These are phyloP conservation scores for Neoniphon sammara DNA, from an alignment of 2,797 vertebrate genomes.

Conservation along the genomic window DNA sequence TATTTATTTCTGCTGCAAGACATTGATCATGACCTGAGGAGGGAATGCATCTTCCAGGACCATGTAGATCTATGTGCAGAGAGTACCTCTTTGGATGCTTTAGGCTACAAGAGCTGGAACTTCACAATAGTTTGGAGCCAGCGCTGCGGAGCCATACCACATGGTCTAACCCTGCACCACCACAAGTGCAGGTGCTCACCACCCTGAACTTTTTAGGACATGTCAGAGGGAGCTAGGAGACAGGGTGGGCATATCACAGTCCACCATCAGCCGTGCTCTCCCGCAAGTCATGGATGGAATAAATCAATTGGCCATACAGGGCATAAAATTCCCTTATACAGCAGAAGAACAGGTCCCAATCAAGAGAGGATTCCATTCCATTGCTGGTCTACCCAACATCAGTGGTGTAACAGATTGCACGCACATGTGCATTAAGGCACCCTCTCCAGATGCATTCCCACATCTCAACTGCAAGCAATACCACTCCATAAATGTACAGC, in stretches of 20 bases:
- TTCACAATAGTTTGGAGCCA: constrained; percentile 16
- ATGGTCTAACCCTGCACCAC: not conserved
- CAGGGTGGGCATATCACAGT: constrained; percentile 20
- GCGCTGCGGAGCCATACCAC: constrained; percentile 7
- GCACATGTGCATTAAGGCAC: not conserved
- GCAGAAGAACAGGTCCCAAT: too few species aligned
- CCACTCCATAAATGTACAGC: not conserved
- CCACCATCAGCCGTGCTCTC: constrained; percentile 10
- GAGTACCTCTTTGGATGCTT: not conserved
- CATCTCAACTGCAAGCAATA: too few species aligned
- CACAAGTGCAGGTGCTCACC: constrained; percentile 5
- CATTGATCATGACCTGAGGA: constrained; percentile 22
- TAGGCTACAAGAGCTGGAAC: constrained; percentile 3
- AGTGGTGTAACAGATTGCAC: too few species aligned
- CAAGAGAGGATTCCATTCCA: not conserved
- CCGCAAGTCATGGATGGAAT: too few species aligned
- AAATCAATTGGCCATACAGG: too few species aligned
- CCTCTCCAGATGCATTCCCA: too few species aligned
- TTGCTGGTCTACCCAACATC: constrained; percentile 1
- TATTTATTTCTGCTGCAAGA: constrained; percentile 29
- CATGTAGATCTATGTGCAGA: constrained; percentile 27
- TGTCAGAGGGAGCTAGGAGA: constrained; percentile 22
- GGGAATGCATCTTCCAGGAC: constrained; percentile 21
- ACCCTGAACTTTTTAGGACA: constrained; percentile 19
- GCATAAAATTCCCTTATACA: too few species aligned